Evolutionary conservation across 2,113 vertebrate species (phyloP), one percentile per base, ranked within the genome.

Genomic region (Haemorhous mexicanus): DNA sequence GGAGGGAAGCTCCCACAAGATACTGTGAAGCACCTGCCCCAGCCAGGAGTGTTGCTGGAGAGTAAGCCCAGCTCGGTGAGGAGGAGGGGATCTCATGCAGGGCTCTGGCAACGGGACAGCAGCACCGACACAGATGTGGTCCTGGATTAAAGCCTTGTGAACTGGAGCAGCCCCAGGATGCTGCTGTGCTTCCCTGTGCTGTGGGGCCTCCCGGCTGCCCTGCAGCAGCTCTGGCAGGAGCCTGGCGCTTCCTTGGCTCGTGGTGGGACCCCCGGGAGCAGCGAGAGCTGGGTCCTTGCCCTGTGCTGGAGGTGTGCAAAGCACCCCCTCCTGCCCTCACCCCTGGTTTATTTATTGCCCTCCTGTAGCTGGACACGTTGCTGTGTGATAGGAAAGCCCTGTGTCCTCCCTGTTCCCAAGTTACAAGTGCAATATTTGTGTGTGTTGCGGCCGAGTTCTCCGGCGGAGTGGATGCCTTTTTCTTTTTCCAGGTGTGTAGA

Each of bases 351-450:
- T 99, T 99, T 99, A 99, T 99, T 99, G 98, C 98, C 98, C 95
- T 97, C 97, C 97, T 56, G 61, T 97, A 96, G 98, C 96, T 97
- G 98, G 98, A 98, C 95, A 93, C 94, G 35, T 98, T 89, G 96
- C 98, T 98, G 98, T 98, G 96, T 87, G 88, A 96, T 98, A 95
- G 98, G 97, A 97, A 94, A 93, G 87, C 97, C 93, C 97, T 28
- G 88, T 97, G 97, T 98, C 98, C 96, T 96, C 90, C 97, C 98
- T 94, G 81, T 94, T 80, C 93, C 70, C 94, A 62, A 96, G 97
- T 98, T 97, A 92, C 98, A 99, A 99, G 99, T 99, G 99, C 99
- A 99, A 99, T 99, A 99, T 98, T 96, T 97, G 97, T 95, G 97
- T 97, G 94, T 81, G 96, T 97, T 91, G 89, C 84, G 50, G 94